Percentiles rank a stretch among this genome's conserved stretches.
These are phyloP conservation scores for Solenopsis fugax DNA, from an alignment of 1,140 invertebrate genomes.

Conservation along the genomic window DNA sequence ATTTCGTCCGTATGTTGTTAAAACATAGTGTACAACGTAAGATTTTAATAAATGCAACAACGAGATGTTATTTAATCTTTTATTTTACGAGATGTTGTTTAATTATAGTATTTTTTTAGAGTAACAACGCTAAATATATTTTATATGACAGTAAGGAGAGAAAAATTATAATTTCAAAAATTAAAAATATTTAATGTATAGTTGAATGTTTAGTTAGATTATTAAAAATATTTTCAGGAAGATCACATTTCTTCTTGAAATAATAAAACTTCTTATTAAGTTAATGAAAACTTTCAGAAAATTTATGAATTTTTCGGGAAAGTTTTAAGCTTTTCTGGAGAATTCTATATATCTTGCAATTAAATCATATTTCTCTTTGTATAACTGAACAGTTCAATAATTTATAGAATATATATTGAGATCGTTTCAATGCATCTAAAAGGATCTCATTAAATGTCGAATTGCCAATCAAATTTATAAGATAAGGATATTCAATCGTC, in stretches of 20 bases:
- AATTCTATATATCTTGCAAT: background rate
- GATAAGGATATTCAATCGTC: background rate
- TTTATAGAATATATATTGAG: background rate
- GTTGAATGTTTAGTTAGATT: no score
- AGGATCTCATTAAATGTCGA: background rate
- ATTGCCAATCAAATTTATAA: background rate
- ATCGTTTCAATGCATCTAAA: background rate
- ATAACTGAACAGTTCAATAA: background rate
- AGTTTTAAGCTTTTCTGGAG: background rate
- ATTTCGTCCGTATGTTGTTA: slow-evolving; percentile 6
- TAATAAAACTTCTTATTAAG: no score
- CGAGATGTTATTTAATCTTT: slow-evolving; percentile 17
- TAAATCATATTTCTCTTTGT: background rate
- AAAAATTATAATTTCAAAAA: background rate
- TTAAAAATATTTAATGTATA: background rate
- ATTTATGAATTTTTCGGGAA: no score
- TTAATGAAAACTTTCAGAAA: no score
- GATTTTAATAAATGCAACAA: slow-evolving; percentile 30
- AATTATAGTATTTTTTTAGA: background rate
- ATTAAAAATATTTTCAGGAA: no score
- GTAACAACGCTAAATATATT: background rate
- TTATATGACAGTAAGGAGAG: background rate
- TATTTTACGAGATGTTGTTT: slow-evolving; percentile 31
- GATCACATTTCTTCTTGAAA: no score
- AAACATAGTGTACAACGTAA: slow-evolving; percentile 21